Base-by-base conservation (phyloP, 2,113 vertebrate species). In the Gymnorhina tibicen region DNA sequence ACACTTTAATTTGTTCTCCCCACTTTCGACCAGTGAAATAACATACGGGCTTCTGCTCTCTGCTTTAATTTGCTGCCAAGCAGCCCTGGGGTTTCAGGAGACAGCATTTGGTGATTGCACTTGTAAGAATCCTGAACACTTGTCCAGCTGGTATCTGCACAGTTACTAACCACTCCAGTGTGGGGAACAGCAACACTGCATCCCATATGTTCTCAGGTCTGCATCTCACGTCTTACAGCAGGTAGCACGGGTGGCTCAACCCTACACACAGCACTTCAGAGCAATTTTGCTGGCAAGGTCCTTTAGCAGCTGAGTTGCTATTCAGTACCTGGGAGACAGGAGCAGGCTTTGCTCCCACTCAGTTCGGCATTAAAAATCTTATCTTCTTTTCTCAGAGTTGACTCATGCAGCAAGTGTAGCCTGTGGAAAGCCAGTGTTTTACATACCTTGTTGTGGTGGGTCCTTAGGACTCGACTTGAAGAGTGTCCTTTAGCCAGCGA, bases 1-100 rank as follows among this genome's bases (percentile, higher is more conserved):
- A 32, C 68, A 69, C 64, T 94, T 92, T 20, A 92, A 90, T 92
- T 97, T 94, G 75, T 74, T 84, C 63, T 87, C 70, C 41, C 42
- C 39, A 18, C 85, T 91, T 59, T 63, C 14, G 42, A 88, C 94
- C 91, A 91, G n/a, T 87, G 78, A 91, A 91, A 83, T n/a, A 83
- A 85, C 55, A 74, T 47, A 66, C 3, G 20, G 89, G 72, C 60
- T 85, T 90, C 87, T 88, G 70, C 42, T 63, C 33, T 79, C 78
- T 74, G 73, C 56, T 85, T 89, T 63, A 35, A 88, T 74, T 77
- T 82, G 33, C 42, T 80, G 63, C 85, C 89, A 93, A 94, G 67
- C 41, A 87, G 74, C 50, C 39, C 39, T 27, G 10, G 82, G 72
- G 79, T 86, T 94, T 93, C 90, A 84, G 67, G 35, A 84, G 76